Percentiles rank a stretch among this genome's conserved stretches.
These are phyloP conservation scores for Sylvia borin DNA, from an alignment of 2,797 vertebrate genomes.

Conservation along the genomic window DNA sequence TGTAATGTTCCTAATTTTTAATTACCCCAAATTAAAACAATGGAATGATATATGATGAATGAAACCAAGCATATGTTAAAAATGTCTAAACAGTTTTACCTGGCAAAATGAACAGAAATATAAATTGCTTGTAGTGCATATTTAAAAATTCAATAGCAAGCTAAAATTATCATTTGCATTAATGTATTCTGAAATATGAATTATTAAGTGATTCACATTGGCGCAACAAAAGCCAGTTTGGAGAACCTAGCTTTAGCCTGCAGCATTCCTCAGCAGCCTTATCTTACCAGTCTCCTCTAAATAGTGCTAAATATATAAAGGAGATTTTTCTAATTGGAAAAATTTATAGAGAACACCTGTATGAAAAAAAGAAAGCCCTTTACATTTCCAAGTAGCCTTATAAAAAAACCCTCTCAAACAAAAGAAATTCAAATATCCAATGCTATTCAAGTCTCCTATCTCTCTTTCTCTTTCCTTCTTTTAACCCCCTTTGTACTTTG, in stretches of 20 bases:
- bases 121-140: constrained; percentile 67
- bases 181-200: constrained; percentile 76
- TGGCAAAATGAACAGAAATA: constrained; percentile 69
- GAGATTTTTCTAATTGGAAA: constrained; percentile 52
- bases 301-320: constrained; percentile 57
- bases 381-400: not conserved
- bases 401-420: constrained; percentile 20
- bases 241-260: constrained; percentile 57
- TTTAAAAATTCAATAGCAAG: constrained; percentile 72
- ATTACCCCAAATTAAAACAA: constrained; percentile 62
- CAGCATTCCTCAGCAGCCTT: constrained; percentile 57
- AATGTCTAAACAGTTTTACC: constrained; percentile 65
- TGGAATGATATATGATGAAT: constrained; percentile 43
- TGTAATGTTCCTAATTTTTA: constrained; percentile 65
- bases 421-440: constrained; percentile 48
- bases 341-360: constrained; percentile 40
- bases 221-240: constrained; percentile 66
- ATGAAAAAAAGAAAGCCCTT: not conserved
- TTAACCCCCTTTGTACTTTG: constrained; percentile 26
- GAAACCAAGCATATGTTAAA: constrained; percentile 59
- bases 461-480: constrained; percentile 15
- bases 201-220: constrained; percentile 71
- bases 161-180: constrained; percentile 74
- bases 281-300: constrained; percentile 57
- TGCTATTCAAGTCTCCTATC: constrained; percentile 5